phyloP scores from a whole-genome alignment of 2,113 vertebrate genomes.

The Helogale parvula region DNA sequence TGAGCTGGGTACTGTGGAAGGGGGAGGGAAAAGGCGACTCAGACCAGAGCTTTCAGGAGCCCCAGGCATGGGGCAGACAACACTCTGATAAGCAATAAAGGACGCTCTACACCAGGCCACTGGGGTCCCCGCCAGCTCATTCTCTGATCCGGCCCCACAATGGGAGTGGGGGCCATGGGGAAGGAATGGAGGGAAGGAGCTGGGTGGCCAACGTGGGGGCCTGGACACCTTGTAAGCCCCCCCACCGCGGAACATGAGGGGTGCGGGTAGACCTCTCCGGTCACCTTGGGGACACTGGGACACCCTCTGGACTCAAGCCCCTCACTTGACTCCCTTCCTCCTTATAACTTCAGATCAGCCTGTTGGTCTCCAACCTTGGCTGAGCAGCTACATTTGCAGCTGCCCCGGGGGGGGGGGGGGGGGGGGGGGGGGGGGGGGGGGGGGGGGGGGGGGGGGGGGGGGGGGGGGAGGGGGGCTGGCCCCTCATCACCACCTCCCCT shows the following conservation, averaged over 20 bases:
- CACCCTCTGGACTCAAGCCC: not conserved
- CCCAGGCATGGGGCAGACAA: not conserved
- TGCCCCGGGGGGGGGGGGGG: not conserved
- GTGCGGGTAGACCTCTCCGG: not conserved
- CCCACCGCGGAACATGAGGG: not conserved
- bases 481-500: not conserved
- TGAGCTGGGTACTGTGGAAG: accelerated
- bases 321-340: not conserved
- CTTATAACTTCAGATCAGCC: not conserved
- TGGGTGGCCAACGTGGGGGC: not conserved
- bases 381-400: not conserved
- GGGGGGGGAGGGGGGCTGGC: not conserved
- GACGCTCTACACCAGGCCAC: accelerated
- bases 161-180: not conserved
- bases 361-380: not conserved
- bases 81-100: accelerated
- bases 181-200: not conserved
- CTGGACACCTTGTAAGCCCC: not conserved
- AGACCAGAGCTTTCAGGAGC: not conserved
- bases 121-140: not conserved
- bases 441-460: not conserved
- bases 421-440: not conserved
- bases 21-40: not conserved
- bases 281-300: not conserved
- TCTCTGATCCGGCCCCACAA: not conserved